Percentiles rank a stretch among this genome's conserved stretches.
Conservation (phyloP, 2,888 invertebrate genomes). For the Stegana nigrithorax region DNA sequence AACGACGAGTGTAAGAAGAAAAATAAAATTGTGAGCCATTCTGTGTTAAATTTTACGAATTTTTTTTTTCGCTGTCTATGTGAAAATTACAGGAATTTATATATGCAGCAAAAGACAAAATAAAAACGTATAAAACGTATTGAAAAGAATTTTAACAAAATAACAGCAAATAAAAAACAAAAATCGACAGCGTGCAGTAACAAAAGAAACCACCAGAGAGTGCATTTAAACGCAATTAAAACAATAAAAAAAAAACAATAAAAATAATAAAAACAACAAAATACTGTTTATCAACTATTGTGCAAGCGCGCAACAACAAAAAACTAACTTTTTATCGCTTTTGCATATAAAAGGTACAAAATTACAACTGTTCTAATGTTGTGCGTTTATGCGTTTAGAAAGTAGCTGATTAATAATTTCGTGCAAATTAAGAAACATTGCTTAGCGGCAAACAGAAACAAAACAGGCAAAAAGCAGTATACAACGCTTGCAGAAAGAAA, state of each 20-base stretch:
- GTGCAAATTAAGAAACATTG: not conserved
- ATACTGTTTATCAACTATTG: not conserved
- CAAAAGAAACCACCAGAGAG: not conserved
- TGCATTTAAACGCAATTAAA: slow-evolving; percentile 1
- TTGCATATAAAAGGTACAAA: not conserved
- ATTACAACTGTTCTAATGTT: too few relatives aligned
- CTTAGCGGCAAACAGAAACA: not conserved
- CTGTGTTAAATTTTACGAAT: not conserved
- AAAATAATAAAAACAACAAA: not conserved
- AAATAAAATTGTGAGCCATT: not conserved
- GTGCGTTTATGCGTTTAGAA: too few relatives aligned
- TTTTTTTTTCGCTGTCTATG: not conserved
- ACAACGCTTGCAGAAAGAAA: too few relatives aligned
- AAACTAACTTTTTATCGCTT: not conserved
- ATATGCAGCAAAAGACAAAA: slow-evolving; percentile 3
- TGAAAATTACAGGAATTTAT: too few relatives aligned
- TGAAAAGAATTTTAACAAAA: not conserved
- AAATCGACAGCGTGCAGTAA: too few relatives aligned
- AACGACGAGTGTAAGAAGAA: not conserved
- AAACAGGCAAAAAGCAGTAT: not conserved
- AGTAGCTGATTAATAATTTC: too few relatives aligned
- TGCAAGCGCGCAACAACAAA: too few relatives aligned
- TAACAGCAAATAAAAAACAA: slow-evolving; percentile 17
- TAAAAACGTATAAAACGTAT: not conserved
- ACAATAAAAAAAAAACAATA: not conserved